phyloP scores from a whole-genome alignment of 2,113 vertebrate species.

The Crotalus helleri region DNA sequence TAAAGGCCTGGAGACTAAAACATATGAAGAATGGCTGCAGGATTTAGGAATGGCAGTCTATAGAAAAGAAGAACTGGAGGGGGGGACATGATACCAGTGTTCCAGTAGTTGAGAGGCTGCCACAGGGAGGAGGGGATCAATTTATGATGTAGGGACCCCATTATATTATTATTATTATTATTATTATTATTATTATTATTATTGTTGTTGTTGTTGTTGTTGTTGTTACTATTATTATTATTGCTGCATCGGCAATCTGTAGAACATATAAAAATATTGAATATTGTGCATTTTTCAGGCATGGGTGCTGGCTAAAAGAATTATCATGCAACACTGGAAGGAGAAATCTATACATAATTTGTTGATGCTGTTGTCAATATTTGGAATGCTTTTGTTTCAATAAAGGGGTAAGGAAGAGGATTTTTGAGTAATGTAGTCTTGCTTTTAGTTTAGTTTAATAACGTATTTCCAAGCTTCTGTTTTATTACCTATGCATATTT shows the following conservation, averaged over 20 bases:
- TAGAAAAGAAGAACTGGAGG: too few species aligned
- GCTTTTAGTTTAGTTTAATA: neutral
- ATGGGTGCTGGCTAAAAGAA: neutral
- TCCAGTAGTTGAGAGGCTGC: too few species aligned
- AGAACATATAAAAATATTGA: neutral
- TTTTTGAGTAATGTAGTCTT: neutral
- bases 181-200: too few species aligned
- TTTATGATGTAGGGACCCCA: too few species aligned
- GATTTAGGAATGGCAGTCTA: too few species aligned
- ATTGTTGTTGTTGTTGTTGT: too few species aligned
- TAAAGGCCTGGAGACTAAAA: too few species aligned
- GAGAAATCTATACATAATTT: neutral
- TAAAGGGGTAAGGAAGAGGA: neutral
- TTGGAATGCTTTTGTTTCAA: neutral
- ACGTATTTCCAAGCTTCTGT: neutral
- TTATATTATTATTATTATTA: too few species aligned
- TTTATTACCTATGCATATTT: neutral
- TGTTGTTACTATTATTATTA: too few species aligned
- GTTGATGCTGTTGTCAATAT: neutral
- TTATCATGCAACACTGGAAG: neutral
- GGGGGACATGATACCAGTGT: too few species aligned
- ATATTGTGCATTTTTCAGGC: neutral
- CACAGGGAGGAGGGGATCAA: too few species aligned
- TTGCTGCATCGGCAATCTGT: neutral
- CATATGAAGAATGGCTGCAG: too few species aligned